Base-by-base conservation (phyloP, 1,140 invertebrate genomes). In the Bombus confusus region DNA sequence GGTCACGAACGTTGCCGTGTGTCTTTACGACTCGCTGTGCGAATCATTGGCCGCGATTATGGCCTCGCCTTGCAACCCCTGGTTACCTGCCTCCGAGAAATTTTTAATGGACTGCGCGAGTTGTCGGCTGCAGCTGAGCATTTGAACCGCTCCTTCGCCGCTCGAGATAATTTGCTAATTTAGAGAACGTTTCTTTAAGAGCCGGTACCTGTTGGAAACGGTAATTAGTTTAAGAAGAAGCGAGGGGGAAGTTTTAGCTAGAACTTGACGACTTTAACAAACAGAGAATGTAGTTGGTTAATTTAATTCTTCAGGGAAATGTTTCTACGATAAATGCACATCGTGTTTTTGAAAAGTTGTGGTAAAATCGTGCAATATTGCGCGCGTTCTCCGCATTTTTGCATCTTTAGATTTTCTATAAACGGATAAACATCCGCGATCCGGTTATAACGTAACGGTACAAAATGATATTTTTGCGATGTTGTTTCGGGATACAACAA, bases 1-100 rank as follows among this genome's bases (percentile, higher is more conserved):
- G 88, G 88, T 89, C 88, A 90, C 88, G 88, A 89, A 89, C 88
- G 80, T 73, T 39, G 73, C 28, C 71, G 37, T n/a, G 66, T 43
- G 75, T 79, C 82, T n/a, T 52, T 78, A 78, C 31, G 66, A 78
- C 75, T 34, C 77, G 83, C 31, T 69, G 10, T 31, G 52, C 68
- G 18, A 73, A 85, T 80, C 75, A 79, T 84, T 31, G 66, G 64
- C 39, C 52, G 31, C 75, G 83, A 78, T 79, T 72, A 79, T 22
- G 66, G 52, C 41, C 34, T 62, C 76, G 47, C 66, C 52, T 39
- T 34, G 9, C 59, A 57, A 31, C 52, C 80, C 57, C 25, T 43
- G 34, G 1, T 3, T 3, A 34, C 22, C 31, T 25, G 3, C 10
- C 25, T 25, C 0, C 52, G 13, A 6, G 41, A 28, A 59, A 83